phyloP scores from a whole-genome alignment of 2,888 invertebrate genomes.

The Drosophila cognata region DNA sequence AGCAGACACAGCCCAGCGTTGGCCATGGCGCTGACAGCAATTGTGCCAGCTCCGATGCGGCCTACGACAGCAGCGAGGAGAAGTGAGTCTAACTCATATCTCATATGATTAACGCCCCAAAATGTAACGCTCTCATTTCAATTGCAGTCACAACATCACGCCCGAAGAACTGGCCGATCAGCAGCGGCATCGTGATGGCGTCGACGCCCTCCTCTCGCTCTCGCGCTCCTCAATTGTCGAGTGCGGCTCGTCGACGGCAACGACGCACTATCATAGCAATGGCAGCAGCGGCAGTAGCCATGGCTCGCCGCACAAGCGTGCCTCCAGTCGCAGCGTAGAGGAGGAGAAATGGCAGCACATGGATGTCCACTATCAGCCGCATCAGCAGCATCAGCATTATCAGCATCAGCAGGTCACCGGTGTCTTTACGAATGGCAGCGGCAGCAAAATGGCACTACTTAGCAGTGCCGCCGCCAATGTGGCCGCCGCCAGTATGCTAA shows the following conservation, averaged over 20 bases:
- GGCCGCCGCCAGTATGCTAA: slow-evolving; percentile 39
- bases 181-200: slow-evolving; percentile 91
- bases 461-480: slow-evolving; percentile 73
- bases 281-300: slow-evolving; percentile 73
- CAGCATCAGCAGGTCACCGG: slow-evolving; percentile 28
- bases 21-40: slow-evolving; percentile 84
- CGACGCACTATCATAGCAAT: slow-evolving; percentile 69
- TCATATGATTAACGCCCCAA: background rate
- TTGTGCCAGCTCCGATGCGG: slow-evolving; percentile 86
- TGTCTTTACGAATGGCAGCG: slow-evolving; percentile 51
- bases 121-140: background rate
- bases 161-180: slow-evolving; percentile 88
- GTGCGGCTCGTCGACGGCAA: slow-evolving; percentile 62
- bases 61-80: slow-evolving; percentile 87
- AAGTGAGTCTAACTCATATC: slow-evolving; percentile 80
- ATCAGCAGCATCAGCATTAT: slow-evolving; percentile 25
- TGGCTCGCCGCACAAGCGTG: slow-evolving; percentile 83
- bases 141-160: slow-evolving; percentile 81
- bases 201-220: slow-evolving; percentile 91
- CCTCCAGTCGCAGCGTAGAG: slow-evolving; percentile 81
- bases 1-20: slow-evolving; percentile 48
- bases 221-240: slow-evolving; percentile 88
- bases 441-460: slow-evolving; percentile 79
- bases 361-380: slow-evolving; percentile 42
- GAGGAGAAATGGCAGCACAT: slow-evolving; percentile 65